Percentiles rank a stretch among this genome's conserved stretches.
phyloP scores from a whole-genome alignment of 2,888 invertebrate genomes.

The Drosophila birchii region DNA sequence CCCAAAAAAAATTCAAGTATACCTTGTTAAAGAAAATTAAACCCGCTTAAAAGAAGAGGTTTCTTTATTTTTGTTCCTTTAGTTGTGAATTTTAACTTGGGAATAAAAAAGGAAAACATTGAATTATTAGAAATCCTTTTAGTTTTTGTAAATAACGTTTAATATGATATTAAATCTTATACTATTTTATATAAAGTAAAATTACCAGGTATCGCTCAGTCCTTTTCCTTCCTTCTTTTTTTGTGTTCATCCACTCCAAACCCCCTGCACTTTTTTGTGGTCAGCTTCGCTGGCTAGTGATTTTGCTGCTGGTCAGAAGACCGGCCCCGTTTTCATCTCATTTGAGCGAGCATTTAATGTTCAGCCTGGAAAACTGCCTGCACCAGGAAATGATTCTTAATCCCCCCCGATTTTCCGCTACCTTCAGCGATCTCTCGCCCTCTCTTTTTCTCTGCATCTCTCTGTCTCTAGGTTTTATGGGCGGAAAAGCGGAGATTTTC shows the following conservation, averaged over 20 bases:
- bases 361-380: constrained; percentile 25
- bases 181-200: background rate
- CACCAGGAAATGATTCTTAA: constrained; percentile 44
- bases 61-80: too few relatives aligned
- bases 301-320: constrained; percentile 24
- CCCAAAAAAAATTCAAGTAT: background rate
- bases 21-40: background rate
- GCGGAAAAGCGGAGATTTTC: constrained; percentile 16
- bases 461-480: constrained; percentile 12
- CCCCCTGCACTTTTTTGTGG: constrained; percentile 16
- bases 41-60: background rate
- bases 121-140: too few relatives aligned
- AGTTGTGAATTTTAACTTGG: background rate
- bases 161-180: background rate
- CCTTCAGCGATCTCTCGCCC: background rate
- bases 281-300: constrained; percentile 17
- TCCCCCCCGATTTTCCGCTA: constrained; percentile 15
- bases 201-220: background rate
- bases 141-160: too few relatives aligned
- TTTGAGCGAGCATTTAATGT: constrained; percentile 66
- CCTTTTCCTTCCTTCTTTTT: background rate
- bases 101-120: background rate
- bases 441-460: background rate
- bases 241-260: background rate
- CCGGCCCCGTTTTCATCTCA: constrained; percentile 57